Base-by-base conservation (phyloP, 1,140 invertebrate species). In the Lethocerus indicus region DNA sequence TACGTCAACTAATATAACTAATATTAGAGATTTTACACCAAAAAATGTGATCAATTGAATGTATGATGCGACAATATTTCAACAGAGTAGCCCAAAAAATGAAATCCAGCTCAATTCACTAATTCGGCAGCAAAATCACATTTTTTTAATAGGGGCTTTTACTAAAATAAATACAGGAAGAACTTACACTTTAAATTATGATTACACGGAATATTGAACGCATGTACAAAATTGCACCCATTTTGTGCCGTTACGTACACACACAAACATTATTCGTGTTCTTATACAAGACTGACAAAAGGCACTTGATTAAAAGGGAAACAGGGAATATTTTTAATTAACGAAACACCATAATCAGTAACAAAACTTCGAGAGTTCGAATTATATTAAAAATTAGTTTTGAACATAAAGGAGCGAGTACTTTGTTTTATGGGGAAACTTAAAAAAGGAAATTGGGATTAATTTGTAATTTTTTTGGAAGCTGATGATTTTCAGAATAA, bases 141-240 rank as follows among this genome's bases (percentile, higher is more conserved):
- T 39, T 39, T 9, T 36, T 48, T 48, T 48, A 13, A 20, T 25
- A 39, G 14, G 21, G 47, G 35, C 36, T 39, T n/a, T n/a, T n/a
- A n/a, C n/a, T 28, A 20, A 48, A 48, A 48, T 48, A 48, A 48
- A 48, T 48, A n/a, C 29, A 44, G n/a, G 21, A 20, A 25, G 21
- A 28, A 26, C 47, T 48, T 48, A 45, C 26, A 24, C 26, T 25
- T 36, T 48, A 48, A 48, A 48, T 48, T 48, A 48, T 48, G 40
- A 39, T 39, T 28, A 23, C 20, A 28, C 29, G 47, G 47, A 48
- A 48, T 39, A 48, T 48, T 48, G 47, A 48, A 48, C 47, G 40
- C 47, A 48, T 48, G 26, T 48, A 48, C 47, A 39, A 48, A 48
- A 48, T 48, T 48, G 47, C 47, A 48, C 47, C 47, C 47, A 47